phyloP scores from a whole-genome alignment of 2,888 invertebrate genomes.

The Standfussiana lucernea region DNA sequence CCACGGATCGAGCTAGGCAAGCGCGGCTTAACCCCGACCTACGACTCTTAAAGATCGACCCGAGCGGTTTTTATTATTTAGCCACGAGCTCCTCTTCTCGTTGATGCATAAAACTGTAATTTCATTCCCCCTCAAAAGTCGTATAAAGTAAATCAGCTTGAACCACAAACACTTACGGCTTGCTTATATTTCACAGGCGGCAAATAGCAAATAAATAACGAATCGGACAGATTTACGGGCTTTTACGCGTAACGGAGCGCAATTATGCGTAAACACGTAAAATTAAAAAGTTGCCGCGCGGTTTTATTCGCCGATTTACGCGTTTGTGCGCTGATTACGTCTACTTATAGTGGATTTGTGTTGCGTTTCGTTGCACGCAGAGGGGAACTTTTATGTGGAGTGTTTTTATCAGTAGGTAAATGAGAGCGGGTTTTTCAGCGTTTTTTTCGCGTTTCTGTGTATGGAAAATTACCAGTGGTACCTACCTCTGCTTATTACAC shows the following conservation, averaged over 20 bases:
- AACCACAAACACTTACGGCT: conserved; percentile 64
- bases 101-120: background rate
- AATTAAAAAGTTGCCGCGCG: conserved; percentile 76
- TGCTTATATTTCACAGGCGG: conserved; percentile 71
- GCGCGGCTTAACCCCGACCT: too few relatives aligned
- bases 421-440: background rate
- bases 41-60: too few relatives aligned
- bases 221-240: conserved; percentile 78
- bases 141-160: conserved; percentile 44
- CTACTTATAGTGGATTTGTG: conserved; percentile 53
- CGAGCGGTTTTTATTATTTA: too few relatives aligned
- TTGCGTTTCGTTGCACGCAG: conserved; percentile 52
- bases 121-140: conserved; percentile 31
- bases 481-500: background rate
- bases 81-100: too few relatives aligned
- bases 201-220: conserved; percentile 77
- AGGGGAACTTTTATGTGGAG: background rate
- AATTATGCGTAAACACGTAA: conserved; percentile 80
- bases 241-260: conserved; percentile 71
- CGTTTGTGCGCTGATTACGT: conserved; percentile 60
- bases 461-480: background rate
- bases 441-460: background rate
- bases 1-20: too few relatives aligned
- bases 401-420: conserved; percentile 26
- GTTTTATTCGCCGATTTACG: conserved; percentile 59